These are phyloP conservation scores for Plagodis dolabraria DNA, from an alignment of 2,888 invertebrate species.

Conservation along the genomic window DNA sequence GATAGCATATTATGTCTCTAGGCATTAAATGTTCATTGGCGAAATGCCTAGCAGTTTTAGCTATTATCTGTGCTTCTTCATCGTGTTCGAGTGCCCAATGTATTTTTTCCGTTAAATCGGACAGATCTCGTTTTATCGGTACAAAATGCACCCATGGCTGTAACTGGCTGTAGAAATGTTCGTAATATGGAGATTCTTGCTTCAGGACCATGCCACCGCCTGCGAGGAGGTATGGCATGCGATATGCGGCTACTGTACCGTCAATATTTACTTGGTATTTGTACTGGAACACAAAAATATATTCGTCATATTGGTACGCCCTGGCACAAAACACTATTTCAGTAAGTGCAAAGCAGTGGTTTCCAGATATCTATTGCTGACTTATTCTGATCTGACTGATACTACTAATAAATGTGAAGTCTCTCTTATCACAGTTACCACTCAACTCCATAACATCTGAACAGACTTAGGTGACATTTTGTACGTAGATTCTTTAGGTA, in stretches of 20 bases:
- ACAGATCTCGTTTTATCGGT: slow-evolving; percentile 91
- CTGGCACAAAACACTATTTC: too few relatives aligned
- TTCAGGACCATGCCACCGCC: slow-evolving; percentile 96
- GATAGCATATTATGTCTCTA: slow-evolving; percentile 94
- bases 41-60: slow-evolving; percentile 88
- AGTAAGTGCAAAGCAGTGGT: too few relatives aligned
- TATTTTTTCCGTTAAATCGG: slow-evolving; percentile 91
- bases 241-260: slow-evolving; percentile 98
- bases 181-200: slow-evolving; percentile 97
- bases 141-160: slow-evolving; percentile 92
- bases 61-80: slow-evolving; percentile 86
- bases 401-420: too few relatives aligned
- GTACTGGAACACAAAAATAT: slow-evolving; percentile 86
- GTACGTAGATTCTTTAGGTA: too few relatives aligned
- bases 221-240: slow-evolving; percentile 95
- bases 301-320: background rate
- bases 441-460: too few relatives aligned
- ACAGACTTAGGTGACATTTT: too few relatives aligned
- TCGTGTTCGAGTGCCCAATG: slow-evolving; percentile 92
- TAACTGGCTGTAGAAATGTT: slow-evolving; percentile 94
- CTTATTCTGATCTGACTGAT: too few relatives aligned
- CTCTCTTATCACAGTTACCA: too few relatives aligned
- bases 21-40: slow-evolving; percentile 92
- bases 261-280: slow-evolving; percentile 98
- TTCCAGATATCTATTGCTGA: background rate